Conservation (phyloP, 1,140 invertebrate species). For the Holotrichia oblita region DNA sequence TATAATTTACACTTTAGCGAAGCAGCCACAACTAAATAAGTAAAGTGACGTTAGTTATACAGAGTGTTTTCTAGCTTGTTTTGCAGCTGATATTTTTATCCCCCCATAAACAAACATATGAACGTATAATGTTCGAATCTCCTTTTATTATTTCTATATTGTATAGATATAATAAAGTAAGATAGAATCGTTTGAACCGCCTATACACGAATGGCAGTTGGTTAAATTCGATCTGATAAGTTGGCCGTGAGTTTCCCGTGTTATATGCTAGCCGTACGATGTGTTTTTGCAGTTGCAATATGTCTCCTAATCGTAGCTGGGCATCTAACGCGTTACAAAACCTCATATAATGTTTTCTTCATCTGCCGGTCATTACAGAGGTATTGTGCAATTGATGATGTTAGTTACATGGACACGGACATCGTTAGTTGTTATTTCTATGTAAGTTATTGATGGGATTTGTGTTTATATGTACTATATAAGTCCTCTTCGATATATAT, state of each 20-base stretch:
- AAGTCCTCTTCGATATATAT: too few relatives aligned
- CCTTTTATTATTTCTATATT: constrained; percentile 21
- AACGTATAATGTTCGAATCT: too few relatives aligned
- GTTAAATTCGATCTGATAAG: constrained; percentile 35
- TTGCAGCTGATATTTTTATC: too few relatives aligned
- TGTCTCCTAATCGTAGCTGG: constrained; percentile 46
- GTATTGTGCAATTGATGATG: constrained; percentile 48
- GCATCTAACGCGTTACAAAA: constrained; percentile 50
- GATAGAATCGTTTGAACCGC: constrained; percentile 3
- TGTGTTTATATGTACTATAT: too few relatives aligned
- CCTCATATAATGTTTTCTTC: constrained; percentile 49
- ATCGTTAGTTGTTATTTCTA: background rate
- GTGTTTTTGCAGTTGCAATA: constrained; percentile 46
- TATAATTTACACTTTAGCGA: too few relatives aligned
- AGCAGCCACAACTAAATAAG: too few relatives aligned
- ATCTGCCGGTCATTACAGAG: constrained; percentile 47
- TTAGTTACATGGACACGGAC: constrained; percentile 1
- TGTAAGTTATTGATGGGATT: background rate
- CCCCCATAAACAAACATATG: too few relatives aligned
- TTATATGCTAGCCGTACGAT: background rate
- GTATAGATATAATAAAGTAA: background rate
- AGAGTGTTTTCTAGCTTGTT: too few relatives aligned
- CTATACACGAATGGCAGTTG: background rate
- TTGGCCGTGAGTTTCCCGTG: background rate
- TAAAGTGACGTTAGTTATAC: too few relatives aligned